Evolutionary conservation across 2,113 vertebrate species (phyloP).

Genomic region (Rana temporaria): DNA sequence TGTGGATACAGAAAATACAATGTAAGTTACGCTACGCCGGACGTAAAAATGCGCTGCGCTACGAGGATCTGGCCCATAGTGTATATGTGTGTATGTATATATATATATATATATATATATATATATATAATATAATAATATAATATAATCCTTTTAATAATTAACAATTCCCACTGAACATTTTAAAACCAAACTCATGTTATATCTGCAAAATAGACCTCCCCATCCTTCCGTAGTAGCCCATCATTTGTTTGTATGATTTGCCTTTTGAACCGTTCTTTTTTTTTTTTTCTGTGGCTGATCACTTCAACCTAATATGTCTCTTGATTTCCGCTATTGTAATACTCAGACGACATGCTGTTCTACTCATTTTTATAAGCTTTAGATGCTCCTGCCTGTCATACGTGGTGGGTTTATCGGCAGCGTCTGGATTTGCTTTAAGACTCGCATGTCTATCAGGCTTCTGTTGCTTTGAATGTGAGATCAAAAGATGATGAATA

Average conservation of each 20-base stretch:
- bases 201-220: constrained; percentile 69
- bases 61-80: too few species aligned
- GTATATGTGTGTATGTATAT: too few species aligned
- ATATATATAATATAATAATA: too few species aligned
- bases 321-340: constrained; percentile 87
- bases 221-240: constrained; percentile 55
- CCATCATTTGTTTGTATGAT: constrained; percentile 80
- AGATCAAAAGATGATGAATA: constrained; percentile 90
- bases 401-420: constrained; percentile 87
- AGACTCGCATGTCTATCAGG: constrained; percentile 87
- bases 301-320: constrained; percentile 87
- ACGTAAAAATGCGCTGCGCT: too few species aligned
- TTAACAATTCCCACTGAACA: too few species aligned
- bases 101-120: too few species aligned
- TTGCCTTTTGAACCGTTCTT: constrained; percentile 85
- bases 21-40: too few species aligned
- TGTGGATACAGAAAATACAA: too few species aligned
- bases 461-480: constrained; percentile 87
- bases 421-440: constrained; percentile 87
- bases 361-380: constrained; percentile 81
- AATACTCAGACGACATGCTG: constrained; percentile 82
- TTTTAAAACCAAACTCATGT: constrained; percentile 39
- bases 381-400: constrained; percentile 87
- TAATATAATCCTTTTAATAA: too few species aligned
- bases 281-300: constrained; percentile 74